Conservation (phyloP, 2,888 invertebrate species). For the Cloeon dipterum region DNA sequence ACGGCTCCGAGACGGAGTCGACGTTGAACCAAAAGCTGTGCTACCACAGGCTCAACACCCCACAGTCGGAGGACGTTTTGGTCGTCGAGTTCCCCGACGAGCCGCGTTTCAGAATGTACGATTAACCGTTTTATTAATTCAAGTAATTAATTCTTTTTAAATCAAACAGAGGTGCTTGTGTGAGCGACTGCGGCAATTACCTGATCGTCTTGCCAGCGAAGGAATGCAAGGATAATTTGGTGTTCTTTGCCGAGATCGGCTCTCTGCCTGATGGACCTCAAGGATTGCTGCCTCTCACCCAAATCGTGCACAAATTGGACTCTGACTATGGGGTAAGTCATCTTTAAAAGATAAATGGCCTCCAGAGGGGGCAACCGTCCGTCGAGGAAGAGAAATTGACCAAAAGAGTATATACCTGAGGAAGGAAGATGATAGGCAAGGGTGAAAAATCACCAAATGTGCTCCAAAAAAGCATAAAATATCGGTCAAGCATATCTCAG, state of each 20-base stretch:
- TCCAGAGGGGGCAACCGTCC: too few species aligned
- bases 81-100: slow-evolving; percentile 78
- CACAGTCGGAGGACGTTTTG: slow-evolving; percentile 65
- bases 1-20: slow-evolving; percentile 76
- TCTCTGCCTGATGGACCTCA: slow-evolving; percentile 19
- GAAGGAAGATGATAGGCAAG: too few species aligned
- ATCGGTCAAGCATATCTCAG: too few species aligned
- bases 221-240: slow-evolving; percentile 77
- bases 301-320: slow-evolving; percentile 72
- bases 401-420: too few species aligned
- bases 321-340: slow-evolving; percentile 84
- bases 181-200: slow-evolving; percentile 80
- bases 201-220: slow-evolving; percentile 60
- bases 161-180: slow-evolving; percentile 65
- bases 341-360: too few species aligned
- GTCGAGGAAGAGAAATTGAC: too few species aligned
- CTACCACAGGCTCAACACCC: slow-evolving; percentile 72
- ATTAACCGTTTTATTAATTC: slow-evolving; percentile 12
- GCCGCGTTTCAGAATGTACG: slow-evolving; percentile 72
- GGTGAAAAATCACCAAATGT: too few species aligned
- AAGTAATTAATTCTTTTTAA: slow-evolving; percentile 13
- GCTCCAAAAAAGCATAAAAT: too few species aligned
- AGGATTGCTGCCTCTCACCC: slow-evolving; percentile 42
- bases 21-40: slow-evolving; percentile 82
- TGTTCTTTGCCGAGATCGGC: slow-evolving; percentile 62